Conservation (phyloP, 2,797 vertebrate species). For the Phoeniculus purpureus region DNA sequence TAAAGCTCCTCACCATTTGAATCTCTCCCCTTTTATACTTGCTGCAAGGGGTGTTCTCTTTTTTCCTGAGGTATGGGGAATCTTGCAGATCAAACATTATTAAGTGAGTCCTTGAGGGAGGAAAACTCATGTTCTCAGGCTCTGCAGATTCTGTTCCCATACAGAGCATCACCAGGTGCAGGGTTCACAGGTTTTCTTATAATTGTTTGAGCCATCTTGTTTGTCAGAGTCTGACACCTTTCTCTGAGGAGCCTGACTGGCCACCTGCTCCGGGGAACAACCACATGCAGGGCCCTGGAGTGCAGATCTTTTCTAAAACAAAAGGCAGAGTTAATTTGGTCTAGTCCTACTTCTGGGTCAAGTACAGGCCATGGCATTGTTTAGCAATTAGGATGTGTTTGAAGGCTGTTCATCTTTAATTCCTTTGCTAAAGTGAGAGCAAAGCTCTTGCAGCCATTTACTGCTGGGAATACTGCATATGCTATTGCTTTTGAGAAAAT, state of each 20-base stretch:
- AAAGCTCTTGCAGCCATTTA: not conserved
- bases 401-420: not conserved
- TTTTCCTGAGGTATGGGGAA: too few species aligned
- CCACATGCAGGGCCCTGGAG: not conserved
- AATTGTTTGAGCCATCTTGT: too few species aligned
- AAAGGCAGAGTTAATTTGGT: not conserved
- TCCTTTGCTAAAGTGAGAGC: not conserved
- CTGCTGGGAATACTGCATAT: not conserved
- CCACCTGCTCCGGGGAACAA: not conserved
- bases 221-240: not conserved
- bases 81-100: too few species aligned
- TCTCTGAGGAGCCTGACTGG: not conserved
- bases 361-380: constrained; percentile 15
- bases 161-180: too few species aligned
- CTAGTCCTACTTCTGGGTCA: constrained; percentile 3
- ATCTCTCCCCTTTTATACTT: too few species aligned
- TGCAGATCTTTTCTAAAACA: not conserved
- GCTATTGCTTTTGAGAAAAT: not conserved
- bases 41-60: too few species aligned
- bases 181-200: too few species aligned
- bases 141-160: too few species aligned
- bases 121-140: too few species aligned
- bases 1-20: too few species aligned
- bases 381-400: not conserved
- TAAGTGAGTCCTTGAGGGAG: too few species aligned